phyloP scores from a whole-genome alignment of 2,888 invertebrate genomes.

The Ryuthela nishihirai region DNA sequence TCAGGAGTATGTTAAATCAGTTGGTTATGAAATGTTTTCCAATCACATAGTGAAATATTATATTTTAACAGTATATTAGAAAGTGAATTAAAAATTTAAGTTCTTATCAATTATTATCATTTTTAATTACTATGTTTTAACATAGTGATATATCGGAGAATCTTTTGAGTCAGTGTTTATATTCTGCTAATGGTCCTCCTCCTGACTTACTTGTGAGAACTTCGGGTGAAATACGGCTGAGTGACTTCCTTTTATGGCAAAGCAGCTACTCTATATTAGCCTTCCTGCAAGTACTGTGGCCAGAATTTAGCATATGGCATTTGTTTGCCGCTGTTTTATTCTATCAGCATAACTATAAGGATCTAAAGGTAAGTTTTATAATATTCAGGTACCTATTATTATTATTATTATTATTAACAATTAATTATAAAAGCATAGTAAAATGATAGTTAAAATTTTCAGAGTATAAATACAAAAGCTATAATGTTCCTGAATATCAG shows the following conservation, averaged over 20 bases:
- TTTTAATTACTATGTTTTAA: not conserved
- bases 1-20: too few relatives aligned
- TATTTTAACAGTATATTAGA: too few relatives aligned
- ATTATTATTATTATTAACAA: too few relatives aligned
- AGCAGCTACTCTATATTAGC: constrained; percentile 72
- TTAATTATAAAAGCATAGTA: too few relatives aligned
- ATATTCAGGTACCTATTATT: too few relatives aligned
- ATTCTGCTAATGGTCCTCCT: constrained; percentile 67
- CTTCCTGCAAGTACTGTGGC: constrained; percentile 91
- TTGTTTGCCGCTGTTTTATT: constrained; percentile 78
- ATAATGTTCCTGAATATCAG: too few relatives aligned
- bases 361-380: constrained; percentile 45
- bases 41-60: too few relatives aligned
- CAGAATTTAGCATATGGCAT: constrained; percentile 91
- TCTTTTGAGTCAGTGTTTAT: constrained; percentile 71
- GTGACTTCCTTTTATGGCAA: constrained; percentile 96
- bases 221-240: constrained; percentile 89
- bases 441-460: too few relatives aligned
- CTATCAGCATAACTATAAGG: constrained; percentile 63
- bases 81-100: not conserved
- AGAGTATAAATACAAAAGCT: too few relatives aligned
- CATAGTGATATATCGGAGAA: constrained; percentile 68
- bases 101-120: not conserved
- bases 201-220: constrained; percentile 91
- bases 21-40: too few relatives aligned